Evolutionary conservation across 2,113 vertebrate species (phyloP).

Genomic region (Oncorhynchus kisutch): DNA sequence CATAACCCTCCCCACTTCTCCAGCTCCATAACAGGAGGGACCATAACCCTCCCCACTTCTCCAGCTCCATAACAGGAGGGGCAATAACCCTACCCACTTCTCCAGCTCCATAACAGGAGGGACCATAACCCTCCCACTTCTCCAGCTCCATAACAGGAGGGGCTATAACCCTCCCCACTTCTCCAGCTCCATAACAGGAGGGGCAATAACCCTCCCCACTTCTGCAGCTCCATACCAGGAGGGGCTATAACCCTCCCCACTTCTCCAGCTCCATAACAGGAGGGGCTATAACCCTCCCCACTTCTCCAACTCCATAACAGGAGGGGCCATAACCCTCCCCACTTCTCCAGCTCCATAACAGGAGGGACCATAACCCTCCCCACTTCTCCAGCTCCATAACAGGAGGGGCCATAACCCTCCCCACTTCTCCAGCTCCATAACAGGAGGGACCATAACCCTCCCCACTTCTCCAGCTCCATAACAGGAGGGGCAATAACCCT

Average conservation of each 20-base stretch:
- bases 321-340: too few species aligned
- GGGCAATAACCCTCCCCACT: background rate
- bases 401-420: too few species aligned
- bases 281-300: too few species aligned
- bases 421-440: conserved; percentile 37
- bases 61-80: too few species aligned
- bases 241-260: background rate
- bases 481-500: conserved; percentile 23
- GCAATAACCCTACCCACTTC: too few species aligned
- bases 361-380: too few species aligned
- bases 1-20: background rate
- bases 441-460: too few species aligned
- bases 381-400: conserved; percentile 38
- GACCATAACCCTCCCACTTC: too few species aligned
- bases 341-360: conserved; percentile 37
- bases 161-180: background rate
- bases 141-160: too few species aligned
- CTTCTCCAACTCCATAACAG: conserved; percentile 37
- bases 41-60: too few species aligned
- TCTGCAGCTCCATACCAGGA: conserved; percentile 34
- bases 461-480: conserved; percentile 16
- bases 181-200: conserved; percentile 23
- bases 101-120: too few species aligned
- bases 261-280: conserved; percentile 35
- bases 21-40: too few species aligned